A percentile compares a stretch with the other conserved stretches of the same genome.
Conservation (phyloP, 2,888 invertebrate species). For the Mallateleia sp. region DNA sequence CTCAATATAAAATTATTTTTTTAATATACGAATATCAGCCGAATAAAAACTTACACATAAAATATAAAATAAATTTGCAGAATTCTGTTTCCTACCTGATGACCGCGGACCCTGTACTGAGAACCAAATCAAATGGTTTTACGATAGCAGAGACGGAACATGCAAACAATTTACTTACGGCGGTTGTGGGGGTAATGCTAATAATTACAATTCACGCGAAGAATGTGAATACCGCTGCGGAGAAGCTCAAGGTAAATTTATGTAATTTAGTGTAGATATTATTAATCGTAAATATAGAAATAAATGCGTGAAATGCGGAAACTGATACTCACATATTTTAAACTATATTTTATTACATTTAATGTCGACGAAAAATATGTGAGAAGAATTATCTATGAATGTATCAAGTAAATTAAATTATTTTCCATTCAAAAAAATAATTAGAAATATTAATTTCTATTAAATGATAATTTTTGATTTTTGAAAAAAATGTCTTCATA, state of each 20-base stretch:
- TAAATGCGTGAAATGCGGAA: background rate
- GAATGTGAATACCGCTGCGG: constrained; percentile 94
- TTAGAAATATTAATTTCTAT: too few species aligned
- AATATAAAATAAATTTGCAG: constrained; percentile 88
- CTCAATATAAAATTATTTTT: too few species aligned
- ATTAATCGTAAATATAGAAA: constrained; percentile 11
- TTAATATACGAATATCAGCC: too few species aligned
- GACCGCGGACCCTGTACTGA: constrained; percentile 93
- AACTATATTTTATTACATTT: too few species aligned
- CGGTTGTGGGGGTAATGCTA: constrained; percentile 95
- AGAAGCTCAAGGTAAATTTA: constrained; percentile 91
- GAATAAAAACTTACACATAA: too few species aligned
- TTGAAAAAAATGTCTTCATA: too few species aligned
- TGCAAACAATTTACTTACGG: constrained; percentile 95
- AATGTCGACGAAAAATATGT: too few species aligned
- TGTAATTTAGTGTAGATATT: constrained; percentile 1
- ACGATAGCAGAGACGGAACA: constrained; percentile 93
- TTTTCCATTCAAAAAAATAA: too few species aligned
- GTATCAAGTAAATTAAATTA: too few species aligned
- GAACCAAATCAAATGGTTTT: constrained; percentile 92
- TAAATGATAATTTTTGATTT: too few species aligned
- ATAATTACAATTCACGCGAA: constrained; percentile 93
- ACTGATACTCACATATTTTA: too few species aligned
- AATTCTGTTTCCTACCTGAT: constrained; percentile 92
- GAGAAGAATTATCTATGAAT: too few species aligned